These are phyloP conservation scores for Anolis carolinensis DNA, from an alignment of 2,113 vertebrate genomes.

Conservation along the genomic window DNA sequence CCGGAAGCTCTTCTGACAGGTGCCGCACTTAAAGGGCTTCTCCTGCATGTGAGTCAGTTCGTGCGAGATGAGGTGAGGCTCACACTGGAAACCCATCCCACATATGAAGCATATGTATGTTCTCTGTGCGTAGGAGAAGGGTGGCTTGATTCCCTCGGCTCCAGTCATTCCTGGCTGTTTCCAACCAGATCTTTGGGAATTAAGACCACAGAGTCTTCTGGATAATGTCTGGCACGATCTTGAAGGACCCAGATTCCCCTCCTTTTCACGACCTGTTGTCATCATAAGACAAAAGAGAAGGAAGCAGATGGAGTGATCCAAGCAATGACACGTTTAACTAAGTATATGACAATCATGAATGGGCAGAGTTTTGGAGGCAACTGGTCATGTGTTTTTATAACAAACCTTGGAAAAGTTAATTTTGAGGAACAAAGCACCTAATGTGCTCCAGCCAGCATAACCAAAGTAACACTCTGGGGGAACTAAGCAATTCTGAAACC, in stretches of 20 bases:
- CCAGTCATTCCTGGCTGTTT: not conserved
- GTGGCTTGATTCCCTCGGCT: not conserved
- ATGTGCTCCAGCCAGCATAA: too few relatives aligned
- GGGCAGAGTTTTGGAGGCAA: too few relatives aligned
- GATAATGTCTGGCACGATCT: not conserved
- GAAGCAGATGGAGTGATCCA: not conserved
- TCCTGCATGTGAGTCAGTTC: conserved; percentile 8
- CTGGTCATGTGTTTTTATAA: too few relatives aligned
- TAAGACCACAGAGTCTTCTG: not conserved
- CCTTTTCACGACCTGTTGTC: not conserved
- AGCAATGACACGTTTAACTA: not conserved
- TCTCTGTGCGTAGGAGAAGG: not conserved
- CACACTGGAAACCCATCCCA: conserved; percentile 2
- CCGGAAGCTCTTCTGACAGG: not conserved
- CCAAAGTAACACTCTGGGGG: too few relatives aligned
- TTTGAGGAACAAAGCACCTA: too few relatives aligned
- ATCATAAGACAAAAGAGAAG: not conserved
- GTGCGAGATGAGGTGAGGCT: not conserved
- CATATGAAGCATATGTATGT: conserved; percentile 1
- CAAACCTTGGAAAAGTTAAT: too few relatives aligned
- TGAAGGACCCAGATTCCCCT: not conserved
- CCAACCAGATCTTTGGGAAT: not conserved
- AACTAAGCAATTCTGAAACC: not conserved
- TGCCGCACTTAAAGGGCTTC: not conserved
- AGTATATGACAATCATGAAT: too few relatives aligned